A percentile compares a stretch with the other conserved stretches of the same genome.
phyloP scores from a whole-genome alignment of 2,113 vertebrate genomes.

The Bubo blakistoni region DNA sequence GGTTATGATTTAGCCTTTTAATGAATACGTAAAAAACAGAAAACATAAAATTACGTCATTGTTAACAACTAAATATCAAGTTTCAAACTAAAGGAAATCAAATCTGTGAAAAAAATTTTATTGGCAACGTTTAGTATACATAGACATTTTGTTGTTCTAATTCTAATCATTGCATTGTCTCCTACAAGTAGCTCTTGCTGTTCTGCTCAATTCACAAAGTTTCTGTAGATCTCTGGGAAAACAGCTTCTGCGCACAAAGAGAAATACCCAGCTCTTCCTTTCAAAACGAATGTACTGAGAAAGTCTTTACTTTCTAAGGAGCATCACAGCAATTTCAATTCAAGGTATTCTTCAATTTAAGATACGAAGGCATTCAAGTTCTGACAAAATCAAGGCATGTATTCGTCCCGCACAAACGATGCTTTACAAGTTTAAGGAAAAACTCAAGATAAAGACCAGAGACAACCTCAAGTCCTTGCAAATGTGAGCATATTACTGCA shows the following conservation, averaged over 20 bases:
- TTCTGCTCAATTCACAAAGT: neutral
- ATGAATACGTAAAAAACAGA: neutral
- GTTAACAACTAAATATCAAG: neutral
- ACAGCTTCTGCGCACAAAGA: neutral
- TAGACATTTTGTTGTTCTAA: neutral
- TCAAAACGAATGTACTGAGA: neutral
- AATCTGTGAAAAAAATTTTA: neutral
- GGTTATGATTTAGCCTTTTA: neutral
- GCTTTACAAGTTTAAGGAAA: neutral
- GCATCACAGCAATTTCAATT: neutral
- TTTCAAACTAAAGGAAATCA: neutral
- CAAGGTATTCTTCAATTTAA: neutral
- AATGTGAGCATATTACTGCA: neutral
- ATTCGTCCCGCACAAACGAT: neutral
- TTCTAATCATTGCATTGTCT: neutral
- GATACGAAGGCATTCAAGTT: neutral
- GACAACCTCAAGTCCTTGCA: neutral
- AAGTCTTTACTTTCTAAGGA: neutral
- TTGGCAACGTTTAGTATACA: neutral
- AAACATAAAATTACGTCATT: neutral
- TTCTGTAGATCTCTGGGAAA: neutral
- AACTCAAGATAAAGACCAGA: neutral
- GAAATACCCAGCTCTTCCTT: neutral
- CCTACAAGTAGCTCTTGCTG: neutral
- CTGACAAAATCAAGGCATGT: accelerated